Evolutionary conservation across 2,888 invertebrate genomes (phyloP).

Genomic region (Crocallis elinguaria): DNA sequence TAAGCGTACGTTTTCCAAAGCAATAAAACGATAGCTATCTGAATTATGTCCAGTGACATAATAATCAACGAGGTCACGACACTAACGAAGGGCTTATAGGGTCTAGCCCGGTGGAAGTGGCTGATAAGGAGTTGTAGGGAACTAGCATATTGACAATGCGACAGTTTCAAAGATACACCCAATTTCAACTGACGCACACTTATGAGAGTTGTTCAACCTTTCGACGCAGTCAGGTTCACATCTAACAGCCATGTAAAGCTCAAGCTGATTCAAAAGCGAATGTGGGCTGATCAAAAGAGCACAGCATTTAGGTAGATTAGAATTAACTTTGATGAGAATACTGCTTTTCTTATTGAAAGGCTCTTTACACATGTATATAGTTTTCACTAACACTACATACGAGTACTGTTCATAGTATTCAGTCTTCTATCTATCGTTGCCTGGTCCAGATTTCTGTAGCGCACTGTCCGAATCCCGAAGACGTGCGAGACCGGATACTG

Average conservation of each 20-base stretch:
- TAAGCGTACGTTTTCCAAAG: conserved; percentile 1
- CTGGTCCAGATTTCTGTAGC: neutral
- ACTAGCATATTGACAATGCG: neutral
- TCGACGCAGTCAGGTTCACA: neutral
- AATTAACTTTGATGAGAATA: too few species aligned
- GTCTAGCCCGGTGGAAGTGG: conserved; percentile 68
- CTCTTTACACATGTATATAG: too few species aligned
- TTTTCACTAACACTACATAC: too few species aligned
- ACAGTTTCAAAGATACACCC: conserved; percentile 6
- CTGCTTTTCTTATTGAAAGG: too few species aligned
- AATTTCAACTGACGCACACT: neutral
- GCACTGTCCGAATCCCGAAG: neutral
- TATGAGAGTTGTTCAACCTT: too few species aligned
- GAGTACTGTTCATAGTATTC: too few species aligned
- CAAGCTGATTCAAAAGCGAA: too few species aligned
- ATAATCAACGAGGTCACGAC: conserved; percentile 67
- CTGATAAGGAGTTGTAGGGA: conserved; percentile 66
- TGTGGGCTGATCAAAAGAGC: too few species aligned
- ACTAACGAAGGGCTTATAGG: conserved; percentile 66
- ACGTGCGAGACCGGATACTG: conserved; percentile 14
- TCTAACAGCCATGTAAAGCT: too few species aligned
- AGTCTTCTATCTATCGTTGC: too few species aligned
- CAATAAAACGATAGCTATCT: conserved; percentile 14
- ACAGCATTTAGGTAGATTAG: neutral
- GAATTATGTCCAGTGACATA: conserved; percentile 47